These are phyloP conservation scores for Cataglyphis livida DNA, from an alignment of 2,888 invertebrate genomes.

Conservation along the genomic window DNA sequence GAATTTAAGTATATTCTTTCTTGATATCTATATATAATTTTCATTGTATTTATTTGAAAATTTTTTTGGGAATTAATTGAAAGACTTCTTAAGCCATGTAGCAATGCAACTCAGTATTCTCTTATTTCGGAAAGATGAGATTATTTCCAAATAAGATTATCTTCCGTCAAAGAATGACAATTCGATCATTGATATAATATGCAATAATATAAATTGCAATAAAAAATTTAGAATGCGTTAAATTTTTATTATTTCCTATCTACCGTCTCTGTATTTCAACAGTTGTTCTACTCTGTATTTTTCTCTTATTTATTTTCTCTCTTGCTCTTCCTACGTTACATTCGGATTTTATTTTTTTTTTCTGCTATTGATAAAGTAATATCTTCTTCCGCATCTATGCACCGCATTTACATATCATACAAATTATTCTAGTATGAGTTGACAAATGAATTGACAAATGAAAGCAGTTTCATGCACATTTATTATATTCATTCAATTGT, in stretches of 20 bases:
- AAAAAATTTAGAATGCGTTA: not conserved
- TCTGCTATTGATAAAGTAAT: not conserved
- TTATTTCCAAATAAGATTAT: not conserved
- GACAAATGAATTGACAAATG: not conserved
- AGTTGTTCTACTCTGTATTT: not conserved
- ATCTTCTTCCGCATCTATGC: not conserved
- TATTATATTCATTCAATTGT: conserved; percentile 13
- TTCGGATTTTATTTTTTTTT: not conserved
- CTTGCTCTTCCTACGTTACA: not conserved
- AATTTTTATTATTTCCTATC: not conserved
- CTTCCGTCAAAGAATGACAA: not conserved
- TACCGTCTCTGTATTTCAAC: not conserved
- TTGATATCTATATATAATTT: not conserved
- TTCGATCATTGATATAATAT: not conserved
- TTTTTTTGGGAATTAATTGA: not conserved
- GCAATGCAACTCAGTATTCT: not conserved
- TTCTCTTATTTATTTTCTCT: not conserved
- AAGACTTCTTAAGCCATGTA: not conserved
- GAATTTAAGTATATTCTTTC: not conserved
- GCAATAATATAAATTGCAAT: too few species aligned
- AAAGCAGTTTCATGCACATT: not conserved
- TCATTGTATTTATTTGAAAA: not conserved
- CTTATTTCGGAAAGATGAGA: not conserved
- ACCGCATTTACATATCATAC: not conserved
- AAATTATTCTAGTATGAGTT: not conserved